Evolutionary conservation across 2,797 vertebrate genomes (phyloP).

Genomic region (Urosaurus nigricauda): DNA sequence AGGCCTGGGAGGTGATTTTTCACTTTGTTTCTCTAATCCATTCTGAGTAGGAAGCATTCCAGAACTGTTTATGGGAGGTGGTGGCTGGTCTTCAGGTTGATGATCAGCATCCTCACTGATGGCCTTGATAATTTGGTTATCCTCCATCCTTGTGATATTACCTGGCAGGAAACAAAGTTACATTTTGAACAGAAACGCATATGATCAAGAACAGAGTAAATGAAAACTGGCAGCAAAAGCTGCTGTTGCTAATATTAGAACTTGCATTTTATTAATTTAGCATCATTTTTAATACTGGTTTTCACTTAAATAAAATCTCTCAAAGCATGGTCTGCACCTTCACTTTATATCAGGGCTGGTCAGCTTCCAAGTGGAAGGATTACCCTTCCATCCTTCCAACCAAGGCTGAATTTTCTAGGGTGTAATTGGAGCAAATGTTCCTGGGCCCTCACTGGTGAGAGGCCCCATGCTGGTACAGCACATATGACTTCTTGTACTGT

Average conservation of each 20-base stretch:
- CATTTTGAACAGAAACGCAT: conserved; percentile 42
- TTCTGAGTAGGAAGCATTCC: conserved; percentile 46
- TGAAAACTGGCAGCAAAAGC: background rate
- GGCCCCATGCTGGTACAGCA: no score
- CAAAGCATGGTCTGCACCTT: no score
- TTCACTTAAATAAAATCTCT: no score
- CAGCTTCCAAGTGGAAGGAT: no score
- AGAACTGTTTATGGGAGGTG: conserved; percentile 12
- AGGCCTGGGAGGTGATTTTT: conserved; percentile 49
- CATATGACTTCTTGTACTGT: no score
- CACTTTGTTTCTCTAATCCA: conserved; percentile 55
- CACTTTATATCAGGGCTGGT: no score
- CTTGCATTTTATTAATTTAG: background rate
- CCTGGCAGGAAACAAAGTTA: conserved; percentile 66
- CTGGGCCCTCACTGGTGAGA: no score
- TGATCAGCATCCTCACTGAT: conserved; percentile 43
- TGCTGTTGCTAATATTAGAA: background rate
- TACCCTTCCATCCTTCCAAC: no score
- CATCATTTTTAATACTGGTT: no score
- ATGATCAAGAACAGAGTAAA: conserved; percentile 43
- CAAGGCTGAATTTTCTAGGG: no score
- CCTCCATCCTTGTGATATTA: conserved; percentile 83
- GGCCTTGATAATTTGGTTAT: conserved; percentile 64
- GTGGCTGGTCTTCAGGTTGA: conserved; percentile 55
- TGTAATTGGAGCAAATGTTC: no score